Evolutionary conservation across 2,113 vertebrate species (phyloP).

Genomic region (Mus pahari): DNA sequence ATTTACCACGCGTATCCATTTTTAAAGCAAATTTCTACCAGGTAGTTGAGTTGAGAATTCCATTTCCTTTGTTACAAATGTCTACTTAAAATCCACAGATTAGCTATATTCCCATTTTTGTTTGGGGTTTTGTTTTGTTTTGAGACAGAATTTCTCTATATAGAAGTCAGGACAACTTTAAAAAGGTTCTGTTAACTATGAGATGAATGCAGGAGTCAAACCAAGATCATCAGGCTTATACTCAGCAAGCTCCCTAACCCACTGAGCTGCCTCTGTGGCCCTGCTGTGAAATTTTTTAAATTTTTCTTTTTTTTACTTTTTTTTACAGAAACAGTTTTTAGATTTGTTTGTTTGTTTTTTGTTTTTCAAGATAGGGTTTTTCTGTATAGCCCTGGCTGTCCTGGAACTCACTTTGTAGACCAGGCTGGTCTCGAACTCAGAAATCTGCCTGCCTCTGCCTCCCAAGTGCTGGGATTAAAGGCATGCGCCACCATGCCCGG

Average conservation of each 20-base stretch:
- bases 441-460: too few relatives aligned
- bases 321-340: too few relatives aligned
- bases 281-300: constrained; percentile 34
- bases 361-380: too few relatives aligned
- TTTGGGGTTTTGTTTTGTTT: not conserved
- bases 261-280: not conserved
- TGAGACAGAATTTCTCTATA: not conserved
- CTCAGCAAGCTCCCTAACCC: not conserved
- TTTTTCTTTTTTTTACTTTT: too few relatives aligned
- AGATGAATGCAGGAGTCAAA: not conserved
- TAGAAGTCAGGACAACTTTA: not conserved
- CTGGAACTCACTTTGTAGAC: too few relatives aligned
- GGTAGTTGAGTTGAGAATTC: not conserved
- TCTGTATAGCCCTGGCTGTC: too few relatives aligned
- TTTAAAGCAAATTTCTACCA: not conserved
- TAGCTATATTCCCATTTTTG: not conserved
- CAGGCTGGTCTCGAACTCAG: too few relatives aligned
- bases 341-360: too few relatives aligned
- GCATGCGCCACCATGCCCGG: too few relatives aligned
- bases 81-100: not conserved
- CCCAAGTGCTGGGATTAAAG: too few relatives aligned
- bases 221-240: not conserved
- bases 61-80: not conserved
- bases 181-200: not conserved
- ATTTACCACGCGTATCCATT: not conserved